phyloP scores from a whole-genome alignment of 2,113 vertebrate genomes.

The Carassius auratus region DNA sequence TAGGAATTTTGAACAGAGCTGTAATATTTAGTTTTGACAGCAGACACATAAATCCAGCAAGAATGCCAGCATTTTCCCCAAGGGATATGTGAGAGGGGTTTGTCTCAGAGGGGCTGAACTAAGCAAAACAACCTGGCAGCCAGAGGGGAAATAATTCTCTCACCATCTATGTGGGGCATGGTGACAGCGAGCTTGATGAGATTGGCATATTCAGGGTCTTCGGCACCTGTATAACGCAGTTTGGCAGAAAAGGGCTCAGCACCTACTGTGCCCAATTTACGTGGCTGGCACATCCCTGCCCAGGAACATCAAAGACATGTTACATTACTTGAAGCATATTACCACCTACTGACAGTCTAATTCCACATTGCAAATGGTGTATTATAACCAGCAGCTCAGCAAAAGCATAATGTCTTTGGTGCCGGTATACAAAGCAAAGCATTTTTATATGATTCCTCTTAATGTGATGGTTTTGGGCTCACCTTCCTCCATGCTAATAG shows the following conservation, averaged over 20 bases:
- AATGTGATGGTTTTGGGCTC: slow-evolving; percentile 49
- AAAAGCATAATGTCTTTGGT: slow-evolving; percentile 23
- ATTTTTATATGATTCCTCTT: slow-evolving; percentile 13
- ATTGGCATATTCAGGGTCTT: slow-evolving; percentile 84
- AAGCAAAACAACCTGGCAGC: slow-evolving; percentile 34
- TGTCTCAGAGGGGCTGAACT: not conserved
- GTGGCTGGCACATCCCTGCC: slow-evolving; percentile 91
- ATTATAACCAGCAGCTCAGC: slow-evolving; percentile 34
- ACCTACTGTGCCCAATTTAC: slow-evolving; percentile 84
- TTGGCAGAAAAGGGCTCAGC: slow-evolving; percentile 95
- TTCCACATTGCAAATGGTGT: slow-evolving; percentile 14
- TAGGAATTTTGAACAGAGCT: not conserved
- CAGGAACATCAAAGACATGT: slow-evolving; percentile 49
- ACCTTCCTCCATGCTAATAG: slow-evolving; percentile 87
- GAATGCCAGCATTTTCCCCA: not conserved
- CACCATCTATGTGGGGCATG: slow-evolving; percentile 96
- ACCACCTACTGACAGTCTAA: slow-evolving; percentile 38
- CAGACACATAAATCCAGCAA: slow-evolving; percentile 12
- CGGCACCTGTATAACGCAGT: slow-evolving; percentile 86
- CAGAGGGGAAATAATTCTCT: slow-evolving; percentile 51
- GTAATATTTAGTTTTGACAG: slow-evolving; percentile 21
- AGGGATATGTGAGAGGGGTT: slow-evolving; percentile 11
- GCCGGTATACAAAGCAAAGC: slow-evolving; percentile 15
- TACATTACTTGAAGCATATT: slow-evolving; percentile 36
- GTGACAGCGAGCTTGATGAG: slow-evolving; percentile 92